These are phyloP conservation scores for Oscheius sp. DNA, from an alignment of 1,140 invertebrate species.

Conservation along the genomic window DNA sequence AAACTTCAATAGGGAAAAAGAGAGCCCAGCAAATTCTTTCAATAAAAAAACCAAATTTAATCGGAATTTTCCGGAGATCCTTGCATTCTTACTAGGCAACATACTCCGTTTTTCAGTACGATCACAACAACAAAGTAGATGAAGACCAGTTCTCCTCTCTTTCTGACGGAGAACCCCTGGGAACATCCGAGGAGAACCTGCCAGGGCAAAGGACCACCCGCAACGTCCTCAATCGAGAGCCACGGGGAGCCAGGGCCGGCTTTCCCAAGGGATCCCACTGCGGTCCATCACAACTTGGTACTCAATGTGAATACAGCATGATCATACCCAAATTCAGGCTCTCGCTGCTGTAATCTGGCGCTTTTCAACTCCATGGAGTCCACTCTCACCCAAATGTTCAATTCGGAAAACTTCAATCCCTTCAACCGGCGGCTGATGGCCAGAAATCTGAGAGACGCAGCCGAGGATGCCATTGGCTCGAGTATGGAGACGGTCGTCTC, in stretches of 20 bases:
- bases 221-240: not conserved
- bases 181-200: not conserved
- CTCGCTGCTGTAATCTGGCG: not conserved
- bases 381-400: not conserved
- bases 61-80: too few relatives aligned
- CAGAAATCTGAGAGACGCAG: not conserved
- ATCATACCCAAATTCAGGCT: not conserved
- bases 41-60: too few relatives aligned
- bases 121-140: not conserved
- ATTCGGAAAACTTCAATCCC: not conserved
- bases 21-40: too few relatives aligned
- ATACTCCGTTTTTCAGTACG: constrained; percentile 15
- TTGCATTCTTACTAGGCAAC: too few relatives aligned
- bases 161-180: not conserved
- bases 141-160: constrained; percentile 4
- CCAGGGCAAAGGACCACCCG: not conserved
- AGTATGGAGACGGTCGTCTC: constrained; percentile 6
- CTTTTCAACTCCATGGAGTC: constrained; percentile 1
- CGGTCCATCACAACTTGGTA: not conserved
- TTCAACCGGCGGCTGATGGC: not conserved
- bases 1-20: too few relatives aligned
- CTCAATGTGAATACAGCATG: not conserved
- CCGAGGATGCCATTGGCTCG: not conserved
- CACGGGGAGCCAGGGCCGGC: not conserved
- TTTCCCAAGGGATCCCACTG: constrained; percentile 8